Conservation (phyloP, 2,797 vertebrate species). For the Pseudotriccus pelzelni region DNA sequence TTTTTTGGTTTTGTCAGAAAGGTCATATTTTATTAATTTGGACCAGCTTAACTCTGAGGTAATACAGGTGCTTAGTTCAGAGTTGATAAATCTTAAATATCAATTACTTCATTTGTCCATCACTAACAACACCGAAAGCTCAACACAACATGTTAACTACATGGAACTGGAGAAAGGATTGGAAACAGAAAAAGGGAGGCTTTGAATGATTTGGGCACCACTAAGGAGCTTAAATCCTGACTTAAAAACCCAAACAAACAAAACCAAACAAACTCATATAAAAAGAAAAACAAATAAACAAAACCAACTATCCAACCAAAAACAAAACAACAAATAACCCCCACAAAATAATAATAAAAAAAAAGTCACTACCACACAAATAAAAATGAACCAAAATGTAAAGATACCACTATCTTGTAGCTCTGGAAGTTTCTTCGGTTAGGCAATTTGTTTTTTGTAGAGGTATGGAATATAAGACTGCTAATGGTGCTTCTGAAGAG, state of each 20-base stretch:
- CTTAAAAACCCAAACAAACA: neutral
- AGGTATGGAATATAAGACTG: neutral
- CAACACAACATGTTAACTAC: fast-evolving
- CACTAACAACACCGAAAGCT: neutral
- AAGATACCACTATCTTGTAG: neutral
- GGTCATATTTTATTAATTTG: neutral
- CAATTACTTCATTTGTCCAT: neutral
- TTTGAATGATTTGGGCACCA: neutral
- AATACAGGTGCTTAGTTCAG: neutral
- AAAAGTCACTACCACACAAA: neutral
- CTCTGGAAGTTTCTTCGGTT: neutral
- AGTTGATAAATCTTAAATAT: neutral
- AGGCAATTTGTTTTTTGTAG: neutral
- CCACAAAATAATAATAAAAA: neutral
- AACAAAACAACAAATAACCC: neutral
- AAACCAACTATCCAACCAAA: neutral
- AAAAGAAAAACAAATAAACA: too few species aligned
- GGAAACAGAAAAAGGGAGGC: neutral
- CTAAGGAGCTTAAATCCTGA: neutral
- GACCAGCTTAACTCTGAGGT: neutral
- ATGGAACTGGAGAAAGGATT: neutral
- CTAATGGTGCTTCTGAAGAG: neutral
- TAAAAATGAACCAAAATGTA: neutral
- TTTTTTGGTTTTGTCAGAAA: neutral
- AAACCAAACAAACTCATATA: too few species aligned